phyloP scores from a whole-genome alignment of 2,113 vertebrate species.

The Suricata suricatta region DNA sequence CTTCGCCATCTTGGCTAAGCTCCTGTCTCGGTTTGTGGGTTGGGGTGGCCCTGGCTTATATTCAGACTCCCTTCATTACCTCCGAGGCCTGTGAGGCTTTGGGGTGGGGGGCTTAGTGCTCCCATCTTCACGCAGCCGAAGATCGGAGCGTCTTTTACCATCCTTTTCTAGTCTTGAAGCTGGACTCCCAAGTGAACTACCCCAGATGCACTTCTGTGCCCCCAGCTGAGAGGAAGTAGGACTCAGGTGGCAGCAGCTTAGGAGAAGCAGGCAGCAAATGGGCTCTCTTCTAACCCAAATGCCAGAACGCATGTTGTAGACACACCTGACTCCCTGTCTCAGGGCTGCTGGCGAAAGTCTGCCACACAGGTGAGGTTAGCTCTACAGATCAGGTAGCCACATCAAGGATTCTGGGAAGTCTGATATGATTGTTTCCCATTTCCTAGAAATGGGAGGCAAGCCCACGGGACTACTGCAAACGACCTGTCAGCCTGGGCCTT shows the following conservation, averaged over 20 bases:
- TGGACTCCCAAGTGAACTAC: constrained; percentile 86
- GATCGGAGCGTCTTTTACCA: constrained; percentile 83
- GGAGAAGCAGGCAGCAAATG: constrained; percentile 59
- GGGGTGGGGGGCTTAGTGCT: constrained; percentile 66
- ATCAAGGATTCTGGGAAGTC: neutral
- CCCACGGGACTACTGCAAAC: neutral
- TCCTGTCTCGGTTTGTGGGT: neutral
- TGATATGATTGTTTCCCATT: constrained; percentile 1
- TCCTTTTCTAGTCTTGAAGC: constrained; percentile 80
- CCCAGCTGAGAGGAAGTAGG: constrained; percentile 84
- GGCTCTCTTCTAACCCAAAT: constrained; percentile 39
- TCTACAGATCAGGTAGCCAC: neutral
- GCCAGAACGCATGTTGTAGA: neutral
- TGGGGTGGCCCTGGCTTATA: neutral
- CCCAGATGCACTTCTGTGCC: constrained; percentile 82
- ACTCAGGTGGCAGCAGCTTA: constrained; percentile 80
- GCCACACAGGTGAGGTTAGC: neutral
- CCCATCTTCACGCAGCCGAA: constrained; percentile 79
- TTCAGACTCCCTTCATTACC: constrained; percentile 7
- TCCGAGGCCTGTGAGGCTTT: constrained; percentile 43
- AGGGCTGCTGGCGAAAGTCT: neutral
- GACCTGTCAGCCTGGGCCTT: neutral
- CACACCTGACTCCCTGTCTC: neutral
- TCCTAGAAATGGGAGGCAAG: constrained; percentile 28
- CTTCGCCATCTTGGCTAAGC: neutral